Conservation (phyloP, 2,888 invertebrate species). For the Apamea monoglypha region DNA sequence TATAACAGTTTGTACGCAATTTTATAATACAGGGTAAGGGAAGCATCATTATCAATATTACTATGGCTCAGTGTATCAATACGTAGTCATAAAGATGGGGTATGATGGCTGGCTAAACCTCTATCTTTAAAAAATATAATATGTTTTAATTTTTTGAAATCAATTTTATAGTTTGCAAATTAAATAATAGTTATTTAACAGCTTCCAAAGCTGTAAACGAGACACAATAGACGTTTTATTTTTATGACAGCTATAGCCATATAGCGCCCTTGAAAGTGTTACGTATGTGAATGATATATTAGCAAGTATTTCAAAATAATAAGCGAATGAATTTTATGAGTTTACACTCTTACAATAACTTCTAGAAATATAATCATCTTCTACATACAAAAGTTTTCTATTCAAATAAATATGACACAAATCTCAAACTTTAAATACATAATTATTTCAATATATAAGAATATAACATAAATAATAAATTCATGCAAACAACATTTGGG, state of each 20-base stretch:
- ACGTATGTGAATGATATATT: too few species aligned
- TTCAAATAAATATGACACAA: neutral
- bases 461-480: slow-evolving; percentile 27
- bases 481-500: slow-evolving; percentile 28
- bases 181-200: too few species aligned
- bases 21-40: neutral
- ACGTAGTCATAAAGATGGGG: neutral
- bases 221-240: too few species aligned
- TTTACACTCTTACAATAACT: neutral
- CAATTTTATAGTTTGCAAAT: too few species aligned
- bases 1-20: too few species aligned
- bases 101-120: too few species aligned
- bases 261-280: too few species aligned
- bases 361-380: neutral
- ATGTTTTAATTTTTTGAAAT: too few species aligned
- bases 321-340: neutral
- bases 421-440: neutral
- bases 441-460: neutral
- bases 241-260: too few species aligned
- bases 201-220: too few species aligned
- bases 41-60: neutral
- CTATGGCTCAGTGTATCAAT: neutral
- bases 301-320: neutral
- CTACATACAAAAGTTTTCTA: neutral
- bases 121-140: too few species aligned